Evolutionary conservation across 2,888 invertebrate genomes (phyloP), one percentile per base, ranked within the genome.

Genomic region (Smittia aterrima): DNA sequence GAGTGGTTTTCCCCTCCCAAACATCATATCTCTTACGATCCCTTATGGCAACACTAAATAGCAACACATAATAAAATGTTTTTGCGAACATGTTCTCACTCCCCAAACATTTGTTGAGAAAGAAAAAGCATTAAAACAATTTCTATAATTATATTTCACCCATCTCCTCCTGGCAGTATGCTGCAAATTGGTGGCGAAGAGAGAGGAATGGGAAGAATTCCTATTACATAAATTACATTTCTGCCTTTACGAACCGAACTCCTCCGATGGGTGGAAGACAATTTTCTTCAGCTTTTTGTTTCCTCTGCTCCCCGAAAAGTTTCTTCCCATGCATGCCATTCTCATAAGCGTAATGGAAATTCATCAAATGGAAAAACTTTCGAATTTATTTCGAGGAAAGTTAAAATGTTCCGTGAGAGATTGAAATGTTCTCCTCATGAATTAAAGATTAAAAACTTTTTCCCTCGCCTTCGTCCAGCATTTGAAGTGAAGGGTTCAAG

Each of bases 121-220:
- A 53, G 24, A 22, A 27, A 72, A 40, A 62, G 32, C 40, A 72
- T 13, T 62, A 62, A 72, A 72, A 72, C 72, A 72, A 62, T 72
- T 72, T 72, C 72, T 72, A 62, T 72, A 72, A 72, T 72, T 72
- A 72, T 72, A 72, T 72, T 62, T 72, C 27, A 11, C 72, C 62
- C 22, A 58, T 22, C 58, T 9, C 13, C 58, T 6, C 58, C 58
- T 18, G 7, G 3, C 58, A 9, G 58, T 3, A 58, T 58, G 18
- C 18, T 58, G 58, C 58, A 58, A 58, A 58, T 32, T 24, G 62
- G 38, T 62, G 64, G 27, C 22, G 16, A 72, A 40, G 38, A 54
- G 18, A 54, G 22, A 22, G 67, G n/a, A n/a, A n/a, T 41, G 22
- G 24, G 67, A n/a, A 18, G 47, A 72, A 72, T 58, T 72, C 38